These are phyloP conservation scores for Chaetura pelagica DNA, from an alignment of 2,113 vertebrate genomes.

Conservation along the genomic window DNA sequence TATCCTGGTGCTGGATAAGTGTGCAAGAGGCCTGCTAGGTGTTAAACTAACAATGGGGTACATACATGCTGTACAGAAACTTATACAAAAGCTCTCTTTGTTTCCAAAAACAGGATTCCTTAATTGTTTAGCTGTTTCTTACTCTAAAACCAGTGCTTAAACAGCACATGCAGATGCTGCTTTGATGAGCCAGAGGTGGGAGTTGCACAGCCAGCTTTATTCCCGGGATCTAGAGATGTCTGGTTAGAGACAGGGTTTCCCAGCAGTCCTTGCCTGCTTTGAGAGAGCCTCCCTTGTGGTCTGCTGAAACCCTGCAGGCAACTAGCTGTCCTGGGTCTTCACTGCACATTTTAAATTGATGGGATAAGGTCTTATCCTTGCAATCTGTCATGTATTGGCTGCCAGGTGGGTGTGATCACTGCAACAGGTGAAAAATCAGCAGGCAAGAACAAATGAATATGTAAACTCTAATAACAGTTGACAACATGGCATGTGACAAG, in stretches of 20 bases:
- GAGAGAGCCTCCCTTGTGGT: background rate
- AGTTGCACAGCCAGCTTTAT: background rate
- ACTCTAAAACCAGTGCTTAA: background rate
- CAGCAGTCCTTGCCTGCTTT: background rate
- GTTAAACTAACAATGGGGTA: background rate
- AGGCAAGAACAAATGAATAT: background rate
- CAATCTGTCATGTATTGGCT: background rate
- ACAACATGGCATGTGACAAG: background rate
- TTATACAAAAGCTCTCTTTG: background rate
- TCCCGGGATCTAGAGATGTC: fast-evolving
- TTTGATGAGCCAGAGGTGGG: background rate
- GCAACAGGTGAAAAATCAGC: background rate
- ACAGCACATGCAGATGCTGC: background rate
- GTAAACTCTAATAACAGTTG: background rate
- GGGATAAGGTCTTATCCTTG: background rate
- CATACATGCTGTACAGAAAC: fast-evolving
- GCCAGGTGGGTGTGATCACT: slow-evolving; percentile 1
- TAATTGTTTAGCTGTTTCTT: background rate
- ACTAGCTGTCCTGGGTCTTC: background rate
- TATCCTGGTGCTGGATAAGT: background rate
- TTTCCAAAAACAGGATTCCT: background rate
- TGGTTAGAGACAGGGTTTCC: background rate
- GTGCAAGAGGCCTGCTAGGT: background rate
- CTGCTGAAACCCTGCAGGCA: background rate
- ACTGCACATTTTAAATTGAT: background rate